phyloP scores from a whole-genome alignment of 2,797 vertebrate species.

The Mus caroli region DNA sequence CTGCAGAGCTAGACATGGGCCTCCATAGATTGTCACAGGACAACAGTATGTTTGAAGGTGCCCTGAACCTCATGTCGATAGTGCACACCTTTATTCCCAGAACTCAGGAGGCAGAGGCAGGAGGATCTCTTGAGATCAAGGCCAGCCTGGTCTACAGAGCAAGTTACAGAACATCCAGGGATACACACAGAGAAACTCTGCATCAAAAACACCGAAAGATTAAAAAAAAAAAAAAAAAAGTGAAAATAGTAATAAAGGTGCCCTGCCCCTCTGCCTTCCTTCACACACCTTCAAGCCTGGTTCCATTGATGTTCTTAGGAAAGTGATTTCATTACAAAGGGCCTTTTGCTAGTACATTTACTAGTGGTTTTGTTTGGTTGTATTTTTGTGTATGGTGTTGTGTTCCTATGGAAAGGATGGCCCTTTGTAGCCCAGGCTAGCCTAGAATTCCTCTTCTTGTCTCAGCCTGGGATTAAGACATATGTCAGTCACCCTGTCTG shows the following conservation, averaged over 20 bases:
- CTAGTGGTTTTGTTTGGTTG: neutral
- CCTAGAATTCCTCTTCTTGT: neutral
- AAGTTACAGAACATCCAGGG: neutral
- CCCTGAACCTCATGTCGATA: neutral
- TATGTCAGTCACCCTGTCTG: neutral
- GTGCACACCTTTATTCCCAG: neutral
- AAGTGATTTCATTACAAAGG: slow-evolving; percentile 48
- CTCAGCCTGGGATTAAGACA: neutral
- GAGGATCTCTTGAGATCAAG: neutral
- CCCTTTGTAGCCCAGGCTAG: neutral
- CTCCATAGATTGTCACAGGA: neutral
- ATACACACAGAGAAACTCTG: neutral
- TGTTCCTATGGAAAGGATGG: neutral
- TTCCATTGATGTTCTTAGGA: slow-evolving; percentile 24
- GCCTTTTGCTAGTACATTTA: slow-evolving; percentile 57
- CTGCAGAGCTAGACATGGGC: neutral
- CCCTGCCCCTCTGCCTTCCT: slow-evolving; percentile 19
- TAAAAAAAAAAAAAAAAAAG: neutral
- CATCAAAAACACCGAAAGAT: neutral
- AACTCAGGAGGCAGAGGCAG: neutral
- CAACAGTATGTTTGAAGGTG: slow-evolving; percentile 22
- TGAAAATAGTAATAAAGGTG: neutral
- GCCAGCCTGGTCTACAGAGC: neutral
- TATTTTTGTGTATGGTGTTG: neutral
- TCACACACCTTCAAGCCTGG: neutral